phyloP scores from a whole-genome alignment of 2,797 vertebrate genomes.

The Falco concolor region DNA sequence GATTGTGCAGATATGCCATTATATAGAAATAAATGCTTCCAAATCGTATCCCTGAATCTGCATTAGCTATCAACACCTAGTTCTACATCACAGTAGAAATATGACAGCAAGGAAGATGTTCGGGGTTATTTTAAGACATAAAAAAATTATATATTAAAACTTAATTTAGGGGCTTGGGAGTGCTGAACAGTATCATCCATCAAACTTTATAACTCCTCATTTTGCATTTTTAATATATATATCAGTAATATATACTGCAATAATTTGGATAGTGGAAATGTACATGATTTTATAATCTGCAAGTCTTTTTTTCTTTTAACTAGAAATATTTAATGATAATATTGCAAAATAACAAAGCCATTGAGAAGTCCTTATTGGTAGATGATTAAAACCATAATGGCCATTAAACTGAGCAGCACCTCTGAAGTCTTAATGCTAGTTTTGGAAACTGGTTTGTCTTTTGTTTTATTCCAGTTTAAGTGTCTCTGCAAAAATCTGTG shows the following conservation, averaged over 20 bases:
- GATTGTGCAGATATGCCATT: background rate
- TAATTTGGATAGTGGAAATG: background rate
- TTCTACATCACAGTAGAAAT: background rate
- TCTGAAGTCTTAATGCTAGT: background rate
- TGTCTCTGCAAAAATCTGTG: conserved; percentile 95
- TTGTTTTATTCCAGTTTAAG: conserved; percentile 83
- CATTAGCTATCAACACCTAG: background rate
- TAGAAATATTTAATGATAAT: background rate
- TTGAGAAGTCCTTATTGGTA: background rate
- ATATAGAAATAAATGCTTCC: background rate
- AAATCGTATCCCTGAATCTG: background rate
- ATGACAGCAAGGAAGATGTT: background rate
- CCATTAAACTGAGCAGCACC: background rate
- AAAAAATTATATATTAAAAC: background rate
- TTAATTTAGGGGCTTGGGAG: background rate
- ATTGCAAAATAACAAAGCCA: background rate
- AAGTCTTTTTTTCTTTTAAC: background rate
- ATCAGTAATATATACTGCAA: background rate
- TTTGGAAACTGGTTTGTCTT: background rate
- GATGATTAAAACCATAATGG: background rate
- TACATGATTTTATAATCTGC: background rate
- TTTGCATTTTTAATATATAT: background rate
- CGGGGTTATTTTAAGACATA: background rate
- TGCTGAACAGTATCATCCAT: background rate
- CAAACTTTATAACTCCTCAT: background rate